Percentiles rank a stretch among this genome's conserved stretches.
These are phyloP conservation scores for Phalloptychus januarius DNA, from an alignment of 2,797 vertebrate species.

Conservation along the genomic window DNA sequence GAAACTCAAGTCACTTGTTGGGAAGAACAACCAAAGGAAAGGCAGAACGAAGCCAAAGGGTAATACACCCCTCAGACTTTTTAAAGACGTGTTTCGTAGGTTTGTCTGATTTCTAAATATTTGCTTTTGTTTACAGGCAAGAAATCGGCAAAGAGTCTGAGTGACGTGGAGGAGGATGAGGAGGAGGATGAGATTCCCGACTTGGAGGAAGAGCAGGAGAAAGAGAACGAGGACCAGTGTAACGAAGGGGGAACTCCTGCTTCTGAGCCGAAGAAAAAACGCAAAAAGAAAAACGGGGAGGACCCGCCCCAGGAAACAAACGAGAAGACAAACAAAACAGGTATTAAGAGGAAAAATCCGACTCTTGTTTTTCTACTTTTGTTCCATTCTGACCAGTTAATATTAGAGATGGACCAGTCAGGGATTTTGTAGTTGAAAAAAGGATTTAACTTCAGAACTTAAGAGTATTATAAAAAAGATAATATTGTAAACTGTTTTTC, in stretches of 20 bases:
- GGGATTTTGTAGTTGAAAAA: background rate
- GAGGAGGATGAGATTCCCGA: slow-evolving; percentile 70
- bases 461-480: background rate
- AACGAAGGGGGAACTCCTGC: slow-evolving; percentile 68
- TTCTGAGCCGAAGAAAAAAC: slow-evolving; percentile 73
- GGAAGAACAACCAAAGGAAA: slow-evolving; percentile 70
- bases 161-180: slow-evolving; percentile 72
- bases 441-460: background rate
- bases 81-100: background rate
- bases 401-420: background rate
- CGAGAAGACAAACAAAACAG: slow-evolving; percentile 50
- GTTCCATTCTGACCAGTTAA: background rate
- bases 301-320: slow-evolving; percentile 38
- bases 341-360: slow-evolving; percentile 40
- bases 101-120: background rate
- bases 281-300: slow-evolving; percentile 66
- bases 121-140: slow-evolving; percentile 45
- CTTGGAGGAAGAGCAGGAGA: slow-evolving; percentile 82
- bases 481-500: background rate
- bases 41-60: slow-evolving; percentile 79
- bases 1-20: slow-evolving; percentile 73
- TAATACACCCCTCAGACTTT: slow-evolving; percentile 34
- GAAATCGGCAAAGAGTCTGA: slow-evolving; percentile 60
- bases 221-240: slow-evolving; percentile 85
- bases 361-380: background rate